Evolutionary conservation across 2,113 vertebrate genomes (phyloP).

Genomic region (Pelecanoides urinatrix): DNA sequence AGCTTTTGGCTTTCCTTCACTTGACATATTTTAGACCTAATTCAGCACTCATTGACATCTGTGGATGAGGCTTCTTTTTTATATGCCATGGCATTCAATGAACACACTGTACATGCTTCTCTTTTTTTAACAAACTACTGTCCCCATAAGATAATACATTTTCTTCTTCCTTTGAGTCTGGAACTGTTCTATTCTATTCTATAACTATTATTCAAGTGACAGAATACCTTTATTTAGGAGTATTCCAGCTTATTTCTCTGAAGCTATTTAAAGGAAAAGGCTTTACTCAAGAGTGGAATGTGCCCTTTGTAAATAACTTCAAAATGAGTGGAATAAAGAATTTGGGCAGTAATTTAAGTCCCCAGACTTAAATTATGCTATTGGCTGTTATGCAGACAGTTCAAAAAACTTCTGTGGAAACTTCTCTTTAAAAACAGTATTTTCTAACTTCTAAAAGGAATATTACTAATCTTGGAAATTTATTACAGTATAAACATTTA

Average conservation of each 20-base stretch:
- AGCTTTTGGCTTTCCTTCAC: conserved; percentile 1
- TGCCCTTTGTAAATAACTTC: neutral
- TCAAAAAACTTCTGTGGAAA: neutral
- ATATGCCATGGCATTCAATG: neutral
- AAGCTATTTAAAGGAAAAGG: neutral
- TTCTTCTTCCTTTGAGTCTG: neutral
- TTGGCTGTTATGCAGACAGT: neutral
- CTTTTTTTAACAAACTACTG: neutral
- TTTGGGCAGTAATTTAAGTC: neutral
- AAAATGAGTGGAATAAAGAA: neutral
- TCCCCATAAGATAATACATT: neutral
- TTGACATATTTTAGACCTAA: conserved; percentile 19
- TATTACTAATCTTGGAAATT: neutral
- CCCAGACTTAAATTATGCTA: neutral
- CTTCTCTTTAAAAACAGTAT: neutral
- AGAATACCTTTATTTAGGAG: neutral
- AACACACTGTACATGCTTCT: neutral
- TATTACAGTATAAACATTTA: neutral
- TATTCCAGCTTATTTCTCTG: neutral
- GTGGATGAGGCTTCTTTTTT: neutral
- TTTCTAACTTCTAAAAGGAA: neutral
- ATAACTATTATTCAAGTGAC: neutral
- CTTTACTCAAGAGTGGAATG: neutral
- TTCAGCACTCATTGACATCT: conserved; percentile 2
- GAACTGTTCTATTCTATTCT: neutral